phyloP scores from a whole-genome alignment of 92 coral and sea anemone genomes.

The Palythoa heliodiscus region DNA sequence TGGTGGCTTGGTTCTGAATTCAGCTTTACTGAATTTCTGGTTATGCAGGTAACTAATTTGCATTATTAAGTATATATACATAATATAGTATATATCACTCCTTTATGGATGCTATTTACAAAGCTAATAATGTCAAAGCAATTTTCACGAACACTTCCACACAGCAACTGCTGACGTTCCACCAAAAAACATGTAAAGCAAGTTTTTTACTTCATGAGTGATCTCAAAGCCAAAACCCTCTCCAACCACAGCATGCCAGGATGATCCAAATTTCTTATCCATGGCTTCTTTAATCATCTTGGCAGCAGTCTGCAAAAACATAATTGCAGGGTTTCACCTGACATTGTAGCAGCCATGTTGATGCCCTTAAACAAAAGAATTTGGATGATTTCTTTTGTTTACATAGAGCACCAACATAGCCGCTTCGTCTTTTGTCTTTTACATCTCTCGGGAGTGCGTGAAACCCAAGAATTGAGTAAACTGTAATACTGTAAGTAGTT shows the following conservation, averaged over 20 bases:
- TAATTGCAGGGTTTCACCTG: too few relatives aligned
- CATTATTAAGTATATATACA: background rate
- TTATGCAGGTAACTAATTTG: background rate
- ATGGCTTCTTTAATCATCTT: constrained; percentile 97
- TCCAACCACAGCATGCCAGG: constrained; percentile 99
- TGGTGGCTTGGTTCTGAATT: background rate
- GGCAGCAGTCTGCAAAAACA: constrained; percentile 85
- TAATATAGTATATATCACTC: background rate
- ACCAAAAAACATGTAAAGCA: constrained; percentile 95
- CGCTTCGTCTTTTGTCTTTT: too few relatives aligned
- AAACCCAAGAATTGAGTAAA: too few relatives aligned
- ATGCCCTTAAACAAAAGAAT: too few relatives aligned
- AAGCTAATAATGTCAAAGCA: background rate
- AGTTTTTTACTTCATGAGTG: constrained; percentile 97
- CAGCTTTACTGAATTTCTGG: background rate
- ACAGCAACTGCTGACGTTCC: constrained; percentile 92
- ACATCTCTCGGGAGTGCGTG: too few relatives aligned
- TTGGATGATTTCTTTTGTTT: too few relatives aligned
- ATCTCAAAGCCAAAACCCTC: constrained; percentile 99
- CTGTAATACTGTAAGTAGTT: too few relatives aligned
- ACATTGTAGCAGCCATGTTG: too few relatives aligned
- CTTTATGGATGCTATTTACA: background rate
- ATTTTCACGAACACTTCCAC: constrained; percentile 90
- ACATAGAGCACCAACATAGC: too few relatives aligned
- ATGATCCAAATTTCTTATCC: constrained; percentile 99